Evolutionary conservation across 2,888 invertebrate genomes (phyloP).

Genomic region (Myathropa florea): DNA sequence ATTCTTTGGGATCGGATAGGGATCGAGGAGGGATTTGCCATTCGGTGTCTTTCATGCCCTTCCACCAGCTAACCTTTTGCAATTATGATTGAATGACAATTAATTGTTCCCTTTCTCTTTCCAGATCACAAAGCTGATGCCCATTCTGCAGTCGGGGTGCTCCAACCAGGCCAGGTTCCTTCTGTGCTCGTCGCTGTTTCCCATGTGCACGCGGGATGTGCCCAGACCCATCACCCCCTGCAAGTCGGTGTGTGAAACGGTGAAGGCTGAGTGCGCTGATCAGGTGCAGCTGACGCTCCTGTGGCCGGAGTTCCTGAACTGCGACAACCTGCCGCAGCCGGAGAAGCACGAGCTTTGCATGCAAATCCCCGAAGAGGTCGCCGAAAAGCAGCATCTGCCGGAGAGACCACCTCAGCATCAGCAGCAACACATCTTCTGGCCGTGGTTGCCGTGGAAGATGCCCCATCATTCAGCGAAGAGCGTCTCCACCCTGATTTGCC

Average conservation of each 20-base stretch:
- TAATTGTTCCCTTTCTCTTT: conserved; percentile 77
- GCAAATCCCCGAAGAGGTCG: conserved; percentile 82
- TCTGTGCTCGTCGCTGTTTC: conserved; percentile 94
- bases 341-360: conserved; percentile 88
- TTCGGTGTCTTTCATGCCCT: conserved; percentile 31
- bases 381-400: conserved; percentile 50
- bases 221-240: conserved; percentile 93
- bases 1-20: conserved; percentile 11
- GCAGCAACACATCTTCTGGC: conserved; percentile 75
- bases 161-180: conserved; percentile 91
- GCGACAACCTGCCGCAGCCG: conserved; percentile 89
- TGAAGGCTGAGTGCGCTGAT: conserved; percentile 84
- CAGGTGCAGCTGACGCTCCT: conserved; percentile 85
- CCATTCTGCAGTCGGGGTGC: conserved; percentile 89
- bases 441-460: conserved; percentile 78
- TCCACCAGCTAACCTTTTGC: background rate
- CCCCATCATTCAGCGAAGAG: conserved; percentile 72
- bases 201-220: conserved; percentile 94
- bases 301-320: conserved; percentile 89
- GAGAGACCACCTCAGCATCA: conserved; percentile 68
- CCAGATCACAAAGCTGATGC: conserved; percentile 87
- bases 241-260: conserved; percentile 91
- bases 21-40: conserved; percentile 5
- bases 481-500: conserved; percentile 81
- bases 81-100: conserved; percentile 61